Evolutionary conservation across 2,113 vertebrate species (phyloP).

Genomic region (Tursiops truncatus): DNA sequence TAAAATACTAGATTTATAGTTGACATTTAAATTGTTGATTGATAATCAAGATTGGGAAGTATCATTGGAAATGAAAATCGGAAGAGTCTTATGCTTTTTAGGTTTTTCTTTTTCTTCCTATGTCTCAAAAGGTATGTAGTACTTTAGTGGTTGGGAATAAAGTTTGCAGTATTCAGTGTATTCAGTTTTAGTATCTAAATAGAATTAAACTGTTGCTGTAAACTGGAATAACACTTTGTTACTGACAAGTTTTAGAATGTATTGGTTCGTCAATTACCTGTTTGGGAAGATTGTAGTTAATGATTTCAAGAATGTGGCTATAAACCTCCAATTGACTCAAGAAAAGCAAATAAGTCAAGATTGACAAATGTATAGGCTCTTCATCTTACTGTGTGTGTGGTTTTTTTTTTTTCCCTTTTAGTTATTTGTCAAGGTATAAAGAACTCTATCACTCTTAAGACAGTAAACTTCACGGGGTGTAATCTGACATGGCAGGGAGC

Average conservation of each 20-base stretch:
- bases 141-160: background rate
- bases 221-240: constrained; percentile 13
- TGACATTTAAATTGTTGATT: background rate
- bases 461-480: too few relatives aligned
- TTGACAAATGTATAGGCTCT: background rate
- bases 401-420: too few relatives aligned
- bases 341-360: background rate
- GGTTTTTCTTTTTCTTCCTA: background rate
- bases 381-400: too few relatives aligned
- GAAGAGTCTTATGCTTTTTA: background rate
- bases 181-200: constrained; percentile 19
- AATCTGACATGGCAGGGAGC: too few relatives aligned
- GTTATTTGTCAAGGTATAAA: too few relatives aligned
- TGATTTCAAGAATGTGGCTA: constrained; percentile 1
- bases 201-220: constrained; percentile 17
- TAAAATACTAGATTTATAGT: background rate
- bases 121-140: background rate
- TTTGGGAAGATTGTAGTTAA: background rate
- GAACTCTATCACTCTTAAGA: too few relatives aligned
- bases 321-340: background rate
- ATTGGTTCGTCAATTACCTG: background rate
- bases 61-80: constrained; percentile 30
- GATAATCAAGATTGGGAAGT: background rate
- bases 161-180: background rate
- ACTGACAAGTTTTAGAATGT: constrained; percentile 17